Conservation (phyloP, 2,888 invertebrate genomes). For the Chalcis sispes region DNA sequence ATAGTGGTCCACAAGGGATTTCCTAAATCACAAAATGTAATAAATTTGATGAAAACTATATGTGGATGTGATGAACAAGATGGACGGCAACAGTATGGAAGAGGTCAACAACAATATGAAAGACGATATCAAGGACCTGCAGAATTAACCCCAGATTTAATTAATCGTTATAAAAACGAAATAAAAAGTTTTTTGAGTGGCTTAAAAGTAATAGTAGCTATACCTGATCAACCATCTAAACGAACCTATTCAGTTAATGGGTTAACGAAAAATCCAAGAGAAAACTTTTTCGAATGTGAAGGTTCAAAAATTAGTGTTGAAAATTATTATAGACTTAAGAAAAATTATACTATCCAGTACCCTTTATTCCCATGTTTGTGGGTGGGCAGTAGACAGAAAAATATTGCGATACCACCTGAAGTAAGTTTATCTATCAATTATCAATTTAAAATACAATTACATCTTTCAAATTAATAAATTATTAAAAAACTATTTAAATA, state of each 20-base stretch:
- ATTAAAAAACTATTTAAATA: not conserved
- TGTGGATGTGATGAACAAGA: slow-evolving; percentile 48
- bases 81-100: not conserved
- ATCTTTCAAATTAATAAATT: not conserved
- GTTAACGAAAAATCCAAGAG: slow-evolving; percentile 70
- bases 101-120: not conserved
- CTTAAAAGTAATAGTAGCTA: slow-evolving; percentile 76
- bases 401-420: slow-evolving; percentile 22
- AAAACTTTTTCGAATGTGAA: slow-evolving; percentile 69
- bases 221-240: slow-evolving; percentile 75
- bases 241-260: slow-evolving; percentile 77
- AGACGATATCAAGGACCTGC: not conserved
- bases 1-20: slow-evolving; percentile 88
- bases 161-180: slow-evolving; percentile 16
- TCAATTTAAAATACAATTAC: not conserved
- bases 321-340: slow-evolving; percentile 18
- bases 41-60: slow-evolving; percentile 75
- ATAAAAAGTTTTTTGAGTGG: slow-evolving; percentile 76
- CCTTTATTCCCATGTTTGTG: slow-evolving; percentile 79
- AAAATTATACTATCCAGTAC: slow-evolving; percentile 12
- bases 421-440: not conserved
- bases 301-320: slow-evolving; percentile 55
- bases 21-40: slow-evolving; percentile 78
- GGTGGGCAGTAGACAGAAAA: slow-evolving; percentile 80
- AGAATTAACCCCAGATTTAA: not conserved